These are phyloP conservation scores for Coenonympha glycerion DNA, from an alignment of 2,888 invertebrate species.

Conservation along the genomic window DNA sequence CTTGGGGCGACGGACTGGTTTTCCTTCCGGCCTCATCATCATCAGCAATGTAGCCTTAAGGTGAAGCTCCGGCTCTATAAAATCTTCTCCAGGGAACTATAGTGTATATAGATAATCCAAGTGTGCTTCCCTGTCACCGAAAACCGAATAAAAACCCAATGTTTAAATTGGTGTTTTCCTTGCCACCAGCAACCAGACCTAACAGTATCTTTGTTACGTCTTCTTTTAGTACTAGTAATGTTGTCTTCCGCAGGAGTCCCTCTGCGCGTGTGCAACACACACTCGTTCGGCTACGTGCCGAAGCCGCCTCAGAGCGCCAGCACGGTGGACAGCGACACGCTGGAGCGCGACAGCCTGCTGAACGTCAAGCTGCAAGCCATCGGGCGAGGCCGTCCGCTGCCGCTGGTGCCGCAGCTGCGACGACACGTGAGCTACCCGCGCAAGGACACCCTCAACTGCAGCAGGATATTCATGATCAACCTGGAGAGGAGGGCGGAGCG, in stretches of 20 bases:
- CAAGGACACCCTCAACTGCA: constrained; percentile 81
- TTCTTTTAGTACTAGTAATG: too few relatives aligned
- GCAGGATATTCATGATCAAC: constrained; percentile 95
- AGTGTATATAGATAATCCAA: too few relatives aligned
- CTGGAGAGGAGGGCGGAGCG: constrained; percentile 88
- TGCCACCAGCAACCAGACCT: too few relatives aligned
- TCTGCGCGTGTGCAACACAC: constrained; percentile 84
- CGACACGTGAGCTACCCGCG: constrained; percentile 50
- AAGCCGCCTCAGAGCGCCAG: constrained; percentile 86
- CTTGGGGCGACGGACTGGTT: too few relatives aligned
- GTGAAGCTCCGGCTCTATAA: too few relatives aligned
- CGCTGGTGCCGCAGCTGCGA: constrained; percentile 54
- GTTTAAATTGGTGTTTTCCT: too few relatives aligned
- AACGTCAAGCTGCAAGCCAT: constrained; percentile 86
- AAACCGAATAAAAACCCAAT: too few relatives aligned
- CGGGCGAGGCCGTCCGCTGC: constrained; percentile 71
- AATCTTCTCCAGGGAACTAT: too few relatives aligned
- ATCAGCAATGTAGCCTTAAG: too few relatives aligned
- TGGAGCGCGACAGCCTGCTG: constrained; percentile 83
- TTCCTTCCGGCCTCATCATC: too few relatives aligned
- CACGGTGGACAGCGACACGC: constrained; percentile 77
- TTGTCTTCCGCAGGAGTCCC: constrained; percentile 35
- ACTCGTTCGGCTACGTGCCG: constrained; percentile 87
- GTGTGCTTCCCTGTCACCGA: too few relatives aligned
- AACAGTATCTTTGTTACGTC: too few relatives aligned